Percentiles rank a stretch among this genome's conserved stretches.
Conservation (phyloP, 2,113 vertebrate species). For the Heloderma charlesbogerti region DNA sequence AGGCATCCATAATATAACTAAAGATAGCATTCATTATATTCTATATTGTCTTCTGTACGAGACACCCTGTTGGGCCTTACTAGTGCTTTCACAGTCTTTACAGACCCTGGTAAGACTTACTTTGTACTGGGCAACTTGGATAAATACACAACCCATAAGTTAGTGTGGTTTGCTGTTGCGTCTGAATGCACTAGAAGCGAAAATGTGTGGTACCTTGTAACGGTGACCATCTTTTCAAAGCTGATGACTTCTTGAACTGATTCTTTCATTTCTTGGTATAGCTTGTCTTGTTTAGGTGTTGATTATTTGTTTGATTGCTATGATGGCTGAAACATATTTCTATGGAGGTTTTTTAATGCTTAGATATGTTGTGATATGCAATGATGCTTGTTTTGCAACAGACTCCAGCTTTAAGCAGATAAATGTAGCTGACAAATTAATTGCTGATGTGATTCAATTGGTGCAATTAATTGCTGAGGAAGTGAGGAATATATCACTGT, state of each 20-base stretch:
- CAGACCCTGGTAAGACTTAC: not conserved
- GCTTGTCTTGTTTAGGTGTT: not conserved
- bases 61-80: not conserved
- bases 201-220: not conserved
- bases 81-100: not conserved
- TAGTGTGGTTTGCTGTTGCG: not conserved
- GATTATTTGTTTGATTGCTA: not conserved
- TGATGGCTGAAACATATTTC: not conserved
- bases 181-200: not conserved
- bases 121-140: not conserved
- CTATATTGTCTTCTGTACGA: not conserved
- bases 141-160: not conserved
- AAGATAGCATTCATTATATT: not conserved
- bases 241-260: not conserved
- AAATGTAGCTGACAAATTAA: not conserved
- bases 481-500: not conserved
- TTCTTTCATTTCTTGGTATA: not conserved
- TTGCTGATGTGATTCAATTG: not conserved
- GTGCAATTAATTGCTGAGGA: constrained; percentile 2
- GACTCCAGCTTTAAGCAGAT: not conserved
- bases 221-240: not conserved
- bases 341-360: not conserved
- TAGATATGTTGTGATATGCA: not conserved
- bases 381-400: constrained; percentile 2
- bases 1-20: not conserved